Evolutionary conservation across 37 sponge, comb jelly and placozoan species (phyloP).

Genomic region (Amphimedon queenslandica): DNA sequence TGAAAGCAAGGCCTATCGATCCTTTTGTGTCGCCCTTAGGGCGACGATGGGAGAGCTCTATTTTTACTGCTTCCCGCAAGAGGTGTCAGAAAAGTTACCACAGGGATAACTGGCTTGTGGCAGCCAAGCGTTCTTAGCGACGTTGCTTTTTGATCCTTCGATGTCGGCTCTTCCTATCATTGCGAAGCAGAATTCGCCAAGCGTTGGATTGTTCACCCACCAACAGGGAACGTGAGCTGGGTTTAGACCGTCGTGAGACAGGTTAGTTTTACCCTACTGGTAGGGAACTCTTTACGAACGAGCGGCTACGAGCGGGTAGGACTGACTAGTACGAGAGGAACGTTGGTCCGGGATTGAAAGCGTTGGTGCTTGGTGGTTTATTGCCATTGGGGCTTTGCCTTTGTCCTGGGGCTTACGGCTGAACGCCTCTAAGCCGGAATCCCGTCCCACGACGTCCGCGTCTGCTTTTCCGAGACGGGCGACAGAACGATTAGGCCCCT

Average conservation of each 20-base stretch:
- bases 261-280: slow-evolving; percentile 93
- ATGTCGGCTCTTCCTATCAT: slow-evolving; percentile 93
- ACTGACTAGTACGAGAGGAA: slow-evolving; percentile 86
- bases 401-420: slow-evolving; percentile 84
- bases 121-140: slow-evolving; percentile 94
- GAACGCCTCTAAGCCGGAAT: slow-evolving; percentile 90
- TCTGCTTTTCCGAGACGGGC: slow-evolving; percentile 51
- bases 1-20: slow-evolving; percentile 91
- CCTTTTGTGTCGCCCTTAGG: too few species aligned
- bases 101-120: slow-evolving; percentile 96
- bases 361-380: slow-evolving; percentile 80
- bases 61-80: slow-evolving; percentile 71
- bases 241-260: slow-evolving; percentile 94
- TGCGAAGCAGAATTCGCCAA: slow-evolving; percentile 88
- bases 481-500: slow-evolving; percentile 22
- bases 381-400: slow-evolving; percentile 80
- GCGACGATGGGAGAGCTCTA: too few species aligned
- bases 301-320: slow-evolving; percentile 83
- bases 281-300: slow-evolving; percentile 80
- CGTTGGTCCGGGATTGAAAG: slow-evolving; percentile 79
- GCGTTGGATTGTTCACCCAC: slow-evolving; percentile 89
- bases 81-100: slow-evolving; percentile 93
- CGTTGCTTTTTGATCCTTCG: slow-evolving; percentile 95
- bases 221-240: slow-evolving; percentile 92
- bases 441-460: slow-evolving; percentile 74